Evolutionary conservation across 2,113 vertebrate species (phyloP).

Genomic region (Uropsilus gracilis): DNA sequence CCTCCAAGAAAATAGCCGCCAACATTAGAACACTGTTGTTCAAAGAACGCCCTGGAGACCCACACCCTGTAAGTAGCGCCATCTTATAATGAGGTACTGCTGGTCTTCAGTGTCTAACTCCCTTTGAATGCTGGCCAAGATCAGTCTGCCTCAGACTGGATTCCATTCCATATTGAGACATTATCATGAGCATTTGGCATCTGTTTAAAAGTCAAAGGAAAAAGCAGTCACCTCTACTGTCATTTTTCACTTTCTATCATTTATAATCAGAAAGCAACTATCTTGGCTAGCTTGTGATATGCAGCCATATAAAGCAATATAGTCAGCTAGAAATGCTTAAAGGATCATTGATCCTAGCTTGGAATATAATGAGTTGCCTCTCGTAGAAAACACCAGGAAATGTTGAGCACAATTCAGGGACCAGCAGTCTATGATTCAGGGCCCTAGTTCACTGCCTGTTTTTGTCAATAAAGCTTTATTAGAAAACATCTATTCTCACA

Average conservation of each 20-base stretch:
- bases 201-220: conserved; percentile 27
- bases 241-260: neutral
- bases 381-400: neutral
- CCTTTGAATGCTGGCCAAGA: neutral
- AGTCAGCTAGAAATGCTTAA: neutral
- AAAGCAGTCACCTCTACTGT: neutral
- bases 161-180: neutral
- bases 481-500: neutral
- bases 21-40: neutral
- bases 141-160: neutral
- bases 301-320: neutral
- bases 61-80: neutral
- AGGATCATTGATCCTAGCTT: neutral
- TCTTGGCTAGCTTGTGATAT: neutral
- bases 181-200: neutral
- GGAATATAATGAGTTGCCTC: neutral
- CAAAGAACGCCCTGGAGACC: neutral
- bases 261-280: conserved; percentile 25
- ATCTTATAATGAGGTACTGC: neutral
- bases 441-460: neutral
- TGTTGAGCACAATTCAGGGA: neutral
- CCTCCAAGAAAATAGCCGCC: conserved; percentile 5
- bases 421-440: neutral
- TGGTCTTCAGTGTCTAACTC: neutral
- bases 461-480: neutral